Base-by-base conservation (phyloP, 2,113 vertebrate species). In the Tauraco erythrolophus region DNA sequence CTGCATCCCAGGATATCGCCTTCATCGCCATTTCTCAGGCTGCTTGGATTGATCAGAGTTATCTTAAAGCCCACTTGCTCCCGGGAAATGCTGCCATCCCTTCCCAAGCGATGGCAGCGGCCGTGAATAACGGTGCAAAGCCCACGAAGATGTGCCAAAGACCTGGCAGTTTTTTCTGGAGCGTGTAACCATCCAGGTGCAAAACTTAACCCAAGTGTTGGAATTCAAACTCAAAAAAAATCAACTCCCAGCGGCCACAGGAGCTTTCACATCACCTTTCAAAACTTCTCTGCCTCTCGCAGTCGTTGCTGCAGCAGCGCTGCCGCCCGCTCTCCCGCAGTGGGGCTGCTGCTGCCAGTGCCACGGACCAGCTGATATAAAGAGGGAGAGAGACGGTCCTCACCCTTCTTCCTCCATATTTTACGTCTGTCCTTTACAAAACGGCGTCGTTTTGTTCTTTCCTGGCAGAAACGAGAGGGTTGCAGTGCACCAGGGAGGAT, bases 261-360 rank as follows among this genome's bases (percentile, higher is more conserved):
- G 45, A 88, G 51, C 6, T 83, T 46, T 79, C 61, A 30, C 46
- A 41, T 33, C 1, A 0, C 23, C 7, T 30, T 82, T 64, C 65
- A 62, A 58, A 70, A 84, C 46, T 19, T 31, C 87, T 70, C 43
- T 24, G 39, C 39, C 43, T 54, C 50, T 65, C 0, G 1, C 14
- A 50, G 64, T 30, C 18, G 1, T 10, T 78, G 35, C 76, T 84
- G 89, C 70, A 70, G 83, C 74, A 78, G 4, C 75, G 82, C 25
- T 0, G 0, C 31, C 5, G 5, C 11, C 10, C 0, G 0, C 11
- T 70, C 48, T 56, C 30, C 31, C 54, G 12, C 0, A 0, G 23
- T 10, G 4, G 30, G 33, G 6, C 60, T 65, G 58, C 43, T 16
- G 53, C 43, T 66, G 80, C 66, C 33, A 33, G 66, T 3, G 2